Evolutionary conservation across 2,797 vertebrate species (phyloP), one percentile per base, ranked within the genome.

Genomic region (Nyctibius grandis): DNA sequence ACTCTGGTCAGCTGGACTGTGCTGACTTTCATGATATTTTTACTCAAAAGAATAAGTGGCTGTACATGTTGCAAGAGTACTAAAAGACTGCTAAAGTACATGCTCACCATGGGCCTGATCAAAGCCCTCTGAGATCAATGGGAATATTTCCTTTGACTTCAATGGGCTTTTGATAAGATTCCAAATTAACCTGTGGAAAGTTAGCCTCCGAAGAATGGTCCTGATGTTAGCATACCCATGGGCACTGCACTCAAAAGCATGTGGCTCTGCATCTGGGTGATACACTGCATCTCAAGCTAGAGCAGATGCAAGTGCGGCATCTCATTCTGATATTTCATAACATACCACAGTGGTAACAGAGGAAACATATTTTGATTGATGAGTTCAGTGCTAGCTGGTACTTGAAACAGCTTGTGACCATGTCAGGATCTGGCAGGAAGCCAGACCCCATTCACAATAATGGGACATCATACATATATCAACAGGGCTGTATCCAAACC

Each of bases 101-200:
- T 34, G 63, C 76, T 97, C 91, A 80, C 89, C 70, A 88, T 50
- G 33, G 64, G 34, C 23, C 75, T 95, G 92, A 97, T 96, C 95
- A 97, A 97, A 97, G 96, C 48, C 81, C 75, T 96, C 48, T 64
- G 81, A 97, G 92, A 96, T 97, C 91, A 96, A 89, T 95, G 50
- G 72, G 89, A 96, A 89, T 96, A 91, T 91, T 97, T 94, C 95
- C 81, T 95, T 96, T 94, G 86, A 96, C 70, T 96, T 96, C 86
- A 92, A 40, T 64, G 33, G 78, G 33, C 74, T 91, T 97, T 95
- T 96, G 86, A 95, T 89, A 96, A 92, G 75, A 83, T 70, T 92
- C 83, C 74, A 95, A 95, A 96, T 93, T 96, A 90, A 65, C 38
- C 82, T 51, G 82, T 60, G 48, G 47, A 94, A 95, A 90, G 74